Base-by-base conservation (phyloP, 2,888 invertebrate species). In the Conistra vaccinii region DNA sequence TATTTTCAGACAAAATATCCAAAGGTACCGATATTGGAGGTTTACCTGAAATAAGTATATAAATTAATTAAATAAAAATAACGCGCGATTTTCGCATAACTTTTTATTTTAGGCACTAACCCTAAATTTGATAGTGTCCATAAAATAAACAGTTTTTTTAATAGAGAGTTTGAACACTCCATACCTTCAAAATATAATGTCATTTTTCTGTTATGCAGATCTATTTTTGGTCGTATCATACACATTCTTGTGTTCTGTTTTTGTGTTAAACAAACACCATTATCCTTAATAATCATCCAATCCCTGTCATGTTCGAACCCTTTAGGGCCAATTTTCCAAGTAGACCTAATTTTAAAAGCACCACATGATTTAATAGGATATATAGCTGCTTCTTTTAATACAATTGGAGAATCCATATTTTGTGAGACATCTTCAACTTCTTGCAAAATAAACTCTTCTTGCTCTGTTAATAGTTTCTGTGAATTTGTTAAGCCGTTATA, bases 291-390 rank as follows among this genome's bases (percentile, higher is more conserved):
- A 78, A 99, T 98, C 98, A 99, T 99, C 99, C 99, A 99, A 90
- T 98, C 97, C 85, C 99, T 97, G 93, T 99, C 99, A 92, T 98
- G 99, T 89, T 98, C 97, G 51, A 99, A 97, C 0, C 99, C 99
- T 88, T 97, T 97, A 0, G 94, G 88, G 20, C 97, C 98, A 72
- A 99, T 93, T 76, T 96, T 96, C 99, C 99, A 99, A 12, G 96
- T 92, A 17, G 93, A 89, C 51, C 90, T 89, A 42, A 98, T 97
- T 95, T 98, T 97, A 89, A 98, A 98, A 12, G 98, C 97, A 0
- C 97, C 98, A 93, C 99, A 99, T 0, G 99, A 99, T 95, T 99
- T 99, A 10, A 99, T 97, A 0, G 99, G 99, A 92, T 98, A 99
- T 65, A 99, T 96, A 10, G 92, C 91, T 26, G 94, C 93, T 89